Percentiles rank a stretch among this genome's conserved stretches.
Evolutionary conservation across 2,888 invertebrate species (phyloP).

Genomic region (Pardosa pseudoannulata): DNA sequence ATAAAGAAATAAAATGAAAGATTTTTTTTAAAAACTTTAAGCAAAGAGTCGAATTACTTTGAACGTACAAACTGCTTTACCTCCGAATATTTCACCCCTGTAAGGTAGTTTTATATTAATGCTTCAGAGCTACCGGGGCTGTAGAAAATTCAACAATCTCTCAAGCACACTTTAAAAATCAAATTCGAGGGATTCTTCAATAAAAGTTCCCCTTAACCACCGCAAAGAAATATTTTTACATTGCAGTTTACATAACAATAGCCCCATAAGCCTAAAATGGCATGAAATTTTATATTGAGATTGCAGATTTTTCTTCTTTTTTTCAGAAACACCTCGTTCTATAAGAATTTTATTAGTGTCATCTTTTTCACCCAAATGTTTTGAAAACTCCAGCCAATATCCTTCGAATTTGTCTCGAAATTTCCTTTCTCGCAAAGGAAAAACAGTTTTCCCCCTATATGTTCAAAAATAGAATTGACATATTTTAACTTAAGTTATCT

Average conservation of each 20-base stretch:
- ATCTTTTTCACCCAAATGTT: neutral
- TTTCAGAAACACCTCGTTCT: neutral
- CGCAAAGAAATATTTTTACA: conserved; percentile 1
- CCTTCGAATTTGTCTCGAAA: neutral
- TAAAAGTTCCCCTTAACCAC: neutral
- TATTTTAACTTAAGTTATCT: neutral
- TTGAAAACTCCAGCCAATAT: conserved; percentile 2
- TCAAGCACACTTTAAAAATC: neutral
- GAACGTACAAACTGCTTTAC: too few relatives aligned
- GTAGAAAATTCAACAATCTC: neutral
- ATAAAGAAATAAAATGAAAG: too few relatives aligned
- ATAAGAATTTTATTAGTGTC: conserved; percentile 6
- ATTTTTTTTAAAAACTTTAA: too few relatives aligned
- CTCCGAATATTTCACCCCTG: too few relatives aligned
- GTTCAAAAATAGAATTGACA: neutral
- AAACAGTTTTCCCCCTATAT: neutral
- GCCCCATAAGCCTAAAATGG: neutral
- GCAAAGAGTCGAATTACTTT: too few relatives aligned
- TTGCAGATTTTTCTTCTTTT: neutral
- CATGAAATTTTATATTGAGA: conserved; percentile 6
- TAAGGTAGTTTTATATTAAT: too few relatives aligned
- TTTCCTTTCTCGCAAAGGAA: neutral
- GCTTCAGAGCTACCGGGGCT: neutral
- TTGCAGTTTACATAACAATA: neutral
- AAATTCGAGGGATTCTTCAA: neutral